Evolutionary conservation across 2,888 invertebrate species (phyloP).

Genomic region (Aporophyla nigra): DNA sequence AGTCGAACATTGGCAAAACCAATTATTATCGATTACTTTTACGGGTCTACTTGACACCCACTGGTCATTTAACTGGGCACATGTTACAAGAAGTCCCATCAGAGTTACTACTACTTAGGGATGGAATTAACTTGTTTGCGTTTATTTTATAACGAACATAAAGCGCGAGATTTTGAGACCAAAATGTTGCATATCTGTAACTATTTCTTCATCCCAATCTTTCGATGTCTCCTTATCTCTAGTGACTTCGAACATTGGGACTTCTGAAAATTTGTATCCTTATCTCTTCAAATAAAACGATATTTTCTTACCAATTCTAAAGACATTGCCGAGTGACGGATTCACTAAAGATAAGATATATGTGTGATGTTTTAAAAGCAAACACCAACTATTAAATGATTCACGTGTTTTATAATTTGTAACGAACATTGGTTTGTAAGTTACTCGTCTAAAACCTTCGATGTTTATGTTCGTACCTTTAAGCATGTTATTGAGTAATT

Average conservation of each 20-base stretch:
- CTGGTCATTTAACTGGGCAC: neutral
- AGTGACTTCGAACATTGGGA: conserved; percentile 20
- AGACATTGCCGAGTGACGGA: conserved; percentile 22
- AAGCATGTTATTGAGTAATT: conserved; percentile 54
- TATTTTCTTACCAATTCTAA: conserved; percentile 26
- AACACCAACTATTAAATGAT: conserved; percentile 1
- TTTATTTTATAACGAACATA: neutral
- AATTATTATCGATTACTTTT: conserved; percentile 17
- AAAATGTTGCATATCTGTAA: conserved; percentile 6
- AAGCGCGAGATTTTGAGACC: neutral
- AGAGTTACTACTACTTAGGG: neutral
- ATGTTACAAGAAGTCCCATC: conserved; percentile 11
- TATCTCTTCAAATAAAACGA: conserved; percentile 26
- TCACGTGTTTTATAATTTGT: conserved; percentile 14
- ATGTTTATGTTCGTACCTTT: conserved; percentile 30
- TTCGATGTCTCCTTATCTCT: conserved; percentile 26
- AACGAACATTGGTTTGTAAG: conserved; percentile 13
- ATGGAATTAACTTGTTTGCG: neutral
- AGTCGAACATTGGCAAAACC: neutral
- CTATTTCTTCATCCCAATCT: conserved; percentile 26
- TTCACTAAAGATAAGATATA: conserved; percentile 38
- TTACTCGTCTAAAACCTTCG: neutral
- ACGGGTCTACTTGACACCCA: neutral
- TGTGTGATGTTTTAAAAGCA: conserved; percentile 34
- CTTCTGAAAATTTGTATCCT: conserved; percentile 23